Percentiles rank a stretch among this genome's conserved stretches.
Evolutionary conservation across 2,797 vertebrate genomes (phyloP).

Genomic region (Melanotaenia nigrans): DNA sequence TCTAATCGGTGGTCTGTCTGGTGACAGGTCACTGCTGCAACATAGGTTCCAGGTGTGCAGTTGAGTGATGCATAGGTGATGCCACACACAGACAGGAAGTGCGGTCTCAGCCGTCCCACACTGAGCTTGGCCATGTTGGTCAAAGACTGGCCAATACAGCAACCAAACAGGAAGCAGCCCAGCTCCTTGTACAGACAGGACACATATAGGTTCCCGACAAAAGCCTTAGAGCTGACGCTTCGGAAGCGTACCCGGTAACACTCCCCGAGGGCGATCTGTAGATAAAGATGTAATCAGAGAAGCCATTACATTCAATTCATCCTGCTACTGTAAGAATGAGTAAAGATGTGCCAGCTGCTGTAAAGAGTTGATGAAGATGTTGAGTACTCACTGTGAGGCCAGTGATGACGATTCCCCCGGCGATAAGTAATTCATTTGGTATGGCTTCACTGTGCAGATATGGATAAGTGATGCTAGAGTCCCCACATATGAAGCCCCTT

Average conservation of each 20-base stretch:
- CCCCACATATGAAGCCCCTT: conserved; percentile 80
- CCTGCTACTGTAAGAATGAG: not conserved
- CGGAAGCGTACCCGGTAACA: conserved; percentile 63
- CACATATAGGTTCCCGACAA: conserved; percentile 69
- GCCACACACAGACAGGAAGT: conserved; percentile 79
- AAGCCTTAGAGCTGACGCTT: conserved; percentile 56
- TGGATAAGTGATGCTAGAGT: conserved; percentile 78
- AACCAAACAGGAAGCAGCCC: conserved; percentile 79
- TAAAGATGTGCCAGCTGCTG: not conserved
- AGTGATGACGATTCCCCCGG: conserved; percentile 74
- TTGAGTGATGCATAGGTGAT: conserved; percentile 69
- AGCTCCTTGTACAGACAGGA: conserved; percentile 78
- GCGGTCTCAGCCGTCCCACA: conserved; percentile 74
- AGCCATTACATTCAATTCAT: not conserved
- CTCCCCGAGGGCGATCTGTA: conserved; percentile 77
- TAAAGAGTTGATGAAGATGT: not conserved
- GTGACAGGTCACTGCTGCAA: conserved; percentile 69
- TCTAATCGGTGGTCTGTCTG: conserved; percentile 44
- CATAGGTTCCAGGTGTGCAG: conserved; percentile 71
- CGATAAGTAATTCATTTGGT: conserved; percentile 71
- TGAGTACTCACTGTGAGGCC: conserved; percentile 66
- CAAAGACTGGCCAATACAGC: conserved; percentile 73
- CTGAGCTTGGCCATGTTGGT: conserved; percentile 81
- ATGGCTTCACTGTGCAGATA: conserved; percentile 63
- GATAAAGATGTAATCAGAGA: not conserved